Conservation (phyloP, 2,888 invertebrate species). For the Unio delphinus region DNA sequence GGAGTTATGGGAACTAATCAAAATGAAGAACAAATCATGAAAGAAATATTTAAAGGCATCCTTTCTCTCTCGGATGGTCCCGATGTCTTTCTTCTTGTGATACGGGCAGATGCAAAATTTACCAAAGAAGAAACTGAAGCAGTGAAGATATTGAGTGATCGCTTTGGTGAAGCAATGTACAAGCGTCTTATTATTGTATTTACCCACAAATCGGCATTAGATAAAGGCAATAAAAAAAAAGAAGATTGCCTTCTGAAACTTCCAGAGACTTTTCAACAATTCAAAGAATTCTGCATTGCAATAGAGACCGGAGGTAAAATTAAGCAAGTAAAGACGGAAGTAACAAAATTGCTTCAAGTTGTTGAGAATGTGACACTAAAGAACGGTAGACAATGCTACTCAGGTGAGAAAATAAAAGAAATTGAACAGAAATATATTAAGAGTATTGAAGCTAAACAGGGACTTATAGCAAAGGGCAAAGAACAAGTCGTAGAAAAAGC, state of each 20-base stretch:
- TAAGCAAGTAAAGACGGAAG: too few relatives aligned
- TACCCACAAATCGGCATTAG: background rate
- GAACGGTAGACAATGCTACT: too few relatives aligned
- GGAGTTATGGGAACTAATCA: too few relatives aligned
- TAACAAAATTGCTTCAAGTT: too few relatives aligned
- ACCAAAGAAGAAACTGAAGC: background rate
- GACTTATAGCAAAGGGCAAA: too few relatives aligned
- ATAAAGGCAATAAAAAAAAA: background rate
- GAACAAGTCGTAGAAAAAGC: too few relatives aligned
- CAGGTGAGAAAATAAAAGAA: too few relatives aligned
- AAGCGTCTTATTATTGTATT: slow-evolving; percentile 4
- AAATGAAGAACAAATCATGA: too few relatives aligned
- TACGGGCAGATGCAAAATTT: slow-evolving; percentile 4
- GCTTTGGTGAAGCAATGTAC: slow-evolving; percentile 1
- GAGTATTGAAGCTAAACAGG: too few relatives aligned
- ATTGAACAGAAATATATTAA: too few relatives aligned
- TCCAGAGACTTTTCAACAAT: background rate
- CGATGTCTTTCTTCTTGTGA: background rate
- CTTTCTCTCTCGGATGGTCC: background rate
- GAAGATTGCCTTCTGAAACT: background rate
- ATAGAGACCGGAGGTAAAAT: background rate
- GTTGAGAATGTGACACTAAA: too few relatives aligned
- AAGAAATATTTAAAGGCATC: background rate
- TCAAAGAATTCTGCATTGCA: background rate
- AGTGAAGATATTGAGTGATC: too few relatives aligned